Percentiles rank a stretch among this genome's conserved stretches.
These are phyloP conservation scores for Vicugna pacos DNA, from an alignment of 2,113 vertebrate species.

Conservation along the genomic window DNA sequence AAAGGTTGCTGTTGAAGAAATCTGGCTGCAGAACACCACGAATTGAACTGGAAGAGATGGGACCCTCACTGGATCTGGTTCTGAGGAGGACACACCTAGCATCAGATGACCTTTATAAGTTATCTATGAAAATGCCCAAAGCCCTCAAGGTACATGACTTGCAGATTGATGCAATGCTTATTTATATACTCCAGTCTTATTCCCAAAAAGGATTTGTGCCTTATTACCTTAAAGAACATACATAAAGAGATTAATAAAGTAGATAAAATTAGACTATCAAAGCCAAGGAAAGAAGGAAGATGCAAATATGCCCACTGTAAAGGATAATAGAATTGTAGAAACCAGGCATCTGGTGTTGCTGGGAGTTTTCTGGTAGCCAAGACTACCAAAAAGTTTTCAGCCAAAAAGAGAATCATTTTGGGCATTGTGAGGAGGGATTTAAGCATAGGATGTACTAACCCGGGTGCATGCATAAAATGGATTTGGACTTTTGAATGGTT, in stretches of 20 bases:
- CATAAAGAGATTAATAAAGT: background rate
- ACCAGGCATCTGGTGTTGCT: background rate
- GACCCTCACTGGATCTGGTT: slow-evolving; percentile 94
- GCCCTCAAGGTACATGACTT: slow-evolving; percentile 91
- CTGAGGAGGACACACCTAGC: slow-evolving; percentile 95
- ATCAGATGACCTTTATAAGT: slow-evolving; percentile 96
- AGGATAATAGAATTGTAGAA: background rate
- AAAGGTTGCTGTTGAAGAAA: slow-evolving; percentile 95
- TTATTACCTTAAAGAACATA: background rate
- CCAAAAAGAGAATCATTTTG: background rate
- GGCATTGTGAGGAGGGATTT: background rate
- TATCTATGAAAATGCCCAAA: slow-evolving; percentile 93
- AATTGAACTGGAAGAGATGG: slow-evolving; percentile 97
- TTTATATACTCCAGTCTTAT: background rate
- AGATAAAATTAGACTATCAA: background rate
- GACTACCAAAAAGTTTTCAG: slow-evolving; percentile 18
- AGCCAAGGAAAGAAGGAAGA: background rate
- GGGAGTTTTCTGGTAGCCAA: background rate
- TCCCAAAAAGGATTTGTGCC: background rate
- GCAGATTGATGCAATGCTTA: background rate
- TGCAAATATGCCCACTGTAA: background rate
- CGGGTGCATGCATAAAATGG: background rate
- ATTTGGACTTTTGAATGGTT: slow-evolving; percentile 28
- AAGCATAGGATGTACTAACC: background rate
- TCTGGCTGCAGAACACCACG: slow-evolving; percentile 96